A percentile compares a stretch with the other conserved stretches of the same genome.
phyloP scores from a whole-genome alignment of 2,797 vertebrate genomes.

The Leucoraja ocellata region DNA sequence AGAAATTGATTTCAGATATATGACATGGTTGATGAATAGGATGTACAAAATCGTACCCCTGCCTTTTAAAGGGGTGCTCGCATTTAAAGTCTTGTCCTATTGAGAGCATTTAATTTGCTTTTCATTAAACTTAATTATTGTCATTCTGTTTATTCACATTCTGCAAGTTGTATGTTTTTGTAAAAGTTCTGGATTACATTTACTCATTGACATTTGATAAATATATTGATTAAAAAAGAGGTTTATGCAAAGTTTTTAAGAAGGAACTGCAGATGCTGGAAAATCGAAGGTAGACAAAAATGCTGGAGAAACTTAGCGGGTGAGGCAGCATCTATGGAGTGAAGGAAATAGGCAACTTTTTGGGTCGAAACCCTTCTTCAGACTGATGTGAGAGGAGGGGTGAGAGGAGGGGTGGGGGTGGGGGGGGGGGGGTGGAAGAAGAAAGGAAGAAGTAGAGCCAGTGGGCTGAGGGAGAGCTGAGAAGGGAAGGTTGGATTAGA shows the following conservation, averaged over 20 bases:
- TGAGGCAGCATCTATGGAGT: too few relatives aligned
- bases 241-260: not conserved
- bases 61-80: not conserved
- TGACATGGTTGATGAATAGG: not conserved
- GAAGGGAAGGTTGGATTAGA: too few relatives aligned
- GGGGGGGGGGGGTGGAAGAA: too few relatives aligned
- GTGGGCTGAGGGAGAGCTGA: too few relatives aligned
- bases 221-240: not conserved
- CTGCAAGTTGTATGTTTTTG: not conserved
- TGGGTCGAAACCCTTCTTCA: too few relatives aligned
- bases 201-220: not conserved
- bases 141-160: not conserved
- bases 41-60: not conserved
- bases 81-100: not conserved
- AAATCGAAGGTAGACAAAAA: too few relatives aligned
- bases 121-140: not conserved
- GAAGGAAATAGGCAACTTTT: too few relatives aligned
- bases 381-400: too few relatives aligned
- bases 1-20: not conserved
- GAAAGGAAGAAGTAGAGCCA: too few relatives aligned
- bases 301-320: too few relatives aligned
- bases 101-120: not conserved
- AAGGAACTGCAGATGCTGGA: too few relatives aligned
- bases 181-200: not conserved
- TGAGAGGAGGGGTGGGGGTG: too few relatives aligned